Base-by-base conservation (phyloP, 2,888 invertebrate species). In the Scaptomyza reducta region DNA sequence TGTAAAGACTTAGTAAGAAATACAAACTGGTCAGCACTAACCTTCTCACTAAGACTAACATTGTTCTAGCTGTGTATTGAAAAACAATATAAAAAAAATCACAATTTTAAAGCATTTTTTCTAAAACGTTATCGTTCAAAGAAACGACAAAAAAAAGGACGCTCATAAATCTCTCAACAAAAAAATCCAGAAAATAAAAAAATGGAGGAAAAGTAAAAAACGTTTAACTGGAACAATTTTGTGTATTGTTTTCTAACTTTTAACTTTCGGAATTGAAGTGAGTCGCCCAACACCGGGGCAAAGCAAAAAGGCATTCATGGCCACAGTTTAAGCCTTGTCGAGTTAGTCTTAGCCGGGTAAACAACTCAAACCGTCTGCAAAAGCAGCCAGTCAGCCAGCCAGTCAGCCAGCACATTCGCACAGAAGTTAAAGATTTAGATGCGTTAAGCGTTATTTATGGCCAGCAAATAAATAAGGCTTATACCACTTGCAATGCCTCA, bases 401-500 rank as follows among this genome's bases (percentile, higher is more conserved):
- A 27, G 70, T 35, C 77, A 74, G 69, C 69, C 67, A 74, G 65
- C 80, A 75, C 76, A 82, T 78, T 78, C 77, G 67, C 73, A 76
- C 79, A 79, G 14, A 84, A 85, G 84, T 86, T 86, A 70, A 85
- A 85, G 84, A 85, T 85, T 85, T 85, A 85, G 84, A 85, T 85
- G 84, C 86, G 84, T 85, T 85, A 85, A 85, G 84, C 84, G 86
- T 85, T 84, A 85, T 85, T 85, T 85, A 85, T 85, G 84, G 84
- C 86, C 83, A 35, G 72, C 84, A 85, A 85, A 85, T 85, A 85
- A 85, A 85, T 85, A 85, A 86, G 72, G 84, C 84, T 85, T 85
- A 85, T 81, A 86, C 86, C 84, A 86, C 83, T 86, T 86, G 84
- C 86, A 85, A 86, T 86, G 86, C 81, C 83, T 86, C 86, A 86